A percentile compares a stretch with the other conserved stretches of the same genome.
phyloP scores from a whole-genome alignment of 2,888 invertebrate genomes.

The Andrena hattorfiana region DNA sequence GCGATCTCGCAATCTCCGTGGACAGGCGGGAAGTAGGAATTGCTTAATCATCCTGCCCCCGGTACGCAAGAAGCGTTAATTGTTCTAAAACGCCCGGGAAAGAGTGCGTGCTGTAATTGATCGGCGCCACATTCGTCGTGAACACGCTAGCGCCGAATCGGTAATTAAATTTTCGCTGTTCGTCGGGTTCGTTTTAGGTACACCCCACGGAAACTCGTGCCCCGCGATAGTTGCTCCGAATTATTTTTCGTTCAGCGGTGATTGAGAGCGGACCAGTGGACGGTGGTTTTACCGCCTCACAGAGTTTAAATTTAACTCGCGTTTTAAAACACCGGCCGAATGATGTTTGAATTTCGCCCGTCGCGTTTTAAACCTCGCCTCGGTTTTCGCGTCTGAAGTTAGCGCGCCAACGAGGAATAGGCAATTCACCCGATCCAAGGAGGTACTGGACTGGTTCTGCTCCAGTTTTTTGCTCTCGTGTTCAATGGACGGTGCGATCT shows the following conservation, averaged over 20 bases:
- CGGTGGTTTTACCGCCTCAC: not conserved
- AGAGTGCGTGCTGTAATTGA: slow-evolving; percentile 15
- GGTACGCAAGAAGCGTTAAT: slow-evolving; percentile 33
- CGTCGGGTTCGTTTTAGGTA: not conserved
- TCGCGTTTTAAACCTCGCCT: slow-evolving; percentile 23
- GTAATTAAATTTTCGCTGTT: not conserved
- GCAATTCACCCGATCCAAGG: not conserved
- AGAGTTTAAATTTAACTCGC: slow-evolving; percentile 8
- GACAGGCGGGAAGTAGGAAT: slow-evolving; percentile 20
- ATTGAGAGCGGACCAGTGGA: not conserved
- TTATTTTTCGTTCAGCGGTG: slow-evolving; percentile 6
- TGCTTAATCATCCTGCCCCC: slow-evolving; percentile 24
- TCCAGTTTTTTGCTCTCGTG: too few species aligned
- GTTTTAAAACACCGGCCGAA: not conserved
- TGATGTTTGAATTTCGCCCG: slow-evolving; percentile 15
- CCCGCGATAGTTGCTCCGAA: not conserved
- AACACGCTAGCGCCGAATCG: not conserved
- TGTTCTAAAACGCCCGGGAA: slow-evolving; percentile 10
- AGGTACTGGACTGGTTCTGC: not conserved
- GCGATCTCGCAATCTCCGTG: not conserved
- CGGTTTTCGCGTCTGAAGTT: slow-evolving; percentile 10
- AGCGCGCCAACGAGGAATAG: slow-evolving; percentile 24
- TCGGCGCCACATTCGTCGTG: not conserved
- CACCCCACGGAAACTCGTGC: not conserved
- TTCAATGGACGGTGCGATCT: too few species aligned